A percentile compares a stretch with the other conserved stretches of the same genome.
Evolutionary conservation across 2,113 vertebrate species (phyloP).

Genomic region (Sciurus niger): DNA sequence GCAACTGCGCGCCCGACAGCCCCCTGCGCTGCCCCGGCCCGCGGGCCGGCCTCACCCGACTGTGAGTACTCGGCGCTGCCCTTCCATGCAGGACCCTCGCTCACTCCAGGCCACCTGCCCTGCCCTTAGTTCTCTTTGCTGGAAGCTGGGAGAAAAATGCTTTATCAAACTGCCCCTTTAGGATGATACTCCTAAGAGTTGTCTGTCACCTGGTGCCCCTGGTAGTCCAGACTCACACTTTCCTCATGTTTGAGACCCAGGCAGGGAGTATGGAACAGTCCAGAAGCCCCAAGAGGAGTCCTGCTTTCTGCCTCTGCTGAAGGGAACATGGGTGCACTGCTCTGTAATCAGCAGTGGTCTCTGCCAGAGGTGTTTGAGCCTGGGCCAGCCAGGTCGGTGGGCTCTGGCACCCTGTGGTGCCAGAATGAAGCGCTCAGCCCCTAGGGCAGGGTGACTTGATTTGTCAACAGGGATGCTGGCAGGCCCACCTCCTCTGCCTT

Average conservation of each 20-base stretch:
- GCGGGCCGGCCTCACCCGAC: slow-evolving; percentile 47
- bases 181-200: background rate
- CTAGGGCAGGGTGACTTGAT: background rate
- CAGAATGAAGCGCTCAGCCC: background rate
- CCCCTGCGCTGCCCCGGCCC: slow-evolving; percentile 83
- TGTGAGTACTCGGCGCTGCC: slow-evolving; percentile 75
- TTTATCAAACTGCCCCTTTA: background rate
- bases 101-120: background rate
- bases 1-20: slow-evolving; percentile 76
- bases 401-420: background rate
- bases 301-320: background rate
- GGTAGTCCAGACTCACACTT: background rate
- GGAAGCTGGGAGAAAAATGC: background rate
- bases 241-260: rapidly evolving
- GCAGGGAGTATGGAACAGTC: background rate
- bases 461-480: background rate
- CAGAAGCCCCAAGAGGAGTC: background rate
- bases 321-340: background rate
- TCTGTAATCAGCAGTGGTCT: background rate
- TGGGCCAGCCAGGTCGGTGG: background rate
- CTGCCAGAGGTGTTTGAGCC: background rate
- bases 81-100: background rate
- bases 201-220: background rate
- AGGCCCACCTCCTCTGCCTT: background rate
- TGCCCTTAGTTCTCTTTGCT: background rate